Evolutionary conservation across 2,888 invertebrate species (phyloP).

Genomic region (Scaptomyza parva): DNA sequence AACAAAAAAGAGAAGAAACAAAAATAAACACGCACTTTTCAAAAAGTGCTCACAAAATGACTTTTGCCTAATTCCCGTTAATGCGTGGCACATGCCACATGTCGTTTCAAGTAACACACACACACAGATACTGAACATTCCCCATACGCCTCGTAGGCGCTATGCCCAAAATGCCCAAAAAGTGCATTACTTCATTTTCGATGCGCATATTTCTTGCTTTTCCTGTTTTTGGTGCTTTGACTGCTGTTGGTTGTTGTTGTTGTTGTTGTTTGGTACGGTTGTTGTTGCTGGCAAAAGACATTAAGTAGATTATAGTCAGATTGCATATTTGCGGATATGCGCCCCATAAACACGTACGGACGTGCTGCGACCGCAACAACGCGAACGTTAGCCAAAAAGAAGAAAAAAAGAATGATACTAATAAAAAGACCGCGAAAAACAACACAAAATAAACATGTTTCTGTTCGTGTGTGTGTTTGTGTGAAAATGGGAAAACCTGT

Average conservation of each 20-base stretch:
- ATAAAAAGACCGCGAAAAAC: conserved; percentile 4
- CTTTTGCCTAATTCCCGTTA: conserved; percentile 71
- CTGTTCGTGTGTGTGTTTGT: conserved; percentile 17
- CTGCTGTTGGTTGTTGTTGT: conserved; percentile 19
- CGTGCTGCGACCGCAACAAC: conserved; percentile 80
- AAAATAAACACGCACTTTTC: conserved; percentile 53
- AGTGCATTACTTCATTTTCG: conserved; percentile 76
- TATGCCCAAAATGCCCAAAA: conserved; percentile 43
- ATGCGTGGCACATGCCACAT: conserved; percentile 56
- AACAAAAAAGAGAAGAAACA: conserved; percentile 41
- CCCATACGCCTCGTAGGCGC: conserved; percentile 39
- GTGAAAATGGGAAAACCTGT: conserved; percentile 66
- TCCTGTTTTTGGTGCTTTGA: conserved; percentile 8
- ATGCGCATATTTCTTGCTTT: conserved; percentile 48
- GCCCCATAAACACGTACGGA: conserved; percentile 80
- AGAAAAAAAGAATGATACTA: conserved; percentile 23
- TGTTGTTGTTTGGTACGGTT: conserved; percentile 26
- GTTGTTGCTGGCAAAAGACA: conserved; percentile 72
- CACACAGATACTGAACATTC: conserved; percentile 25
- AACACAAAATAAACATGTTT: conserved; percentile 26
- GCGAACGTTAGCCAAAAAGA: conserved; percentile 53
- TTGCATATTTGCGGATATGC: conserved; percentile 81
- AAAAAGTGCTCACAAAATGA: conserved; percentile 58
- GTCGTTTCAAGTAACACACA: conserved; percentile 43
- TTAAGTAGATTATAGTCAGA: conserved; percentile 80